Evolutionary conservation across 2,113 vertebrate genomes (phyloP), one percentile per base, ranked within the genome.

Genomic region (Steatornis caripensis): DNA sequence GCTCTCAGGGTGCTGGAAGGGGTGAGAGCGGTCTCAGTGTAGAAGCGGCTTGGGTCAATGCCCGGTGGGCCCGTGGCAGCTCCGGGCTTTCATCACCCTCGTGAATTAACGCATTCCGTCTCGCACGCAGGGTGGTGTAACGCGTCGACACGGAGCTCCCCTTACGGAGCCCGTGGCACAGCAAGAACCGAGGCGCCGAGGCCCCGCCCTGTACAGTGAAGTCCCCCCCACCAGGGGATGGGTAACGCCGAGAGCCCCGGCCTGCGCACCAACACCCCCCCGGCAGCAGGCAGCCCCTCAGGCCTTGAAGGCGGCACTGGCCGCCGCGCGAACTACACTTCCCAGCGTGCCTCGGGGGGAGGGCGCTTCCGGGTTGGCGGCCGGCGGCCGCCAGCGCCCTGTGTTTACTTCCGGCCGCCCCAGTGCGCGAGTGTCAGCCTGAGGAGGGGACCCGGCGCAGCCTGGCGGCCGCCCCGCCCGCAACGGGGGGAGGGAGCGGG

Each of bases 341-440:
- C 91, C 96, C 96, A 13, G 65, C 60, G 55, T 54, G 85, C 85
- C 41, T 19, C 62, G 69, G 39, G 65, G 37, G 69, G 60, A 41
- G n/a, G 93, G 30, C 51, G 53, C 43, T 88, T 93, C 92, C 94
- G 94, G 95, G 95, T 94, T 94, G 94, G 60, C 55, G 61, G 26
- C 65, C 15, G 62, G 88, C 14, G 83, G 92, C 39, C 51, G 64
- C 81, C 15, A 72, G 70, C 45, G 64, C 85, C 11, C 84, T 97
- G 95, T 98, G 98, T 98, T 99, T 98, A 99, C 99, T 99, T 99
- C 99, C 99, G 98, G 98, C 98, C 98, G 93, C 95, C 55, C 69
- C 60, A 81, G 95, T 80, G 93, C 84, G 93, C 77, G 86, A 97
- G 97, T 97, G 98, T 96, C 97, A 90, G 97, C 95, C 97, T 96